Evolutionary conservation across 2,113 vertebrate genomes (phyloP).

Genomic region (Penelope pileata): DNA sequence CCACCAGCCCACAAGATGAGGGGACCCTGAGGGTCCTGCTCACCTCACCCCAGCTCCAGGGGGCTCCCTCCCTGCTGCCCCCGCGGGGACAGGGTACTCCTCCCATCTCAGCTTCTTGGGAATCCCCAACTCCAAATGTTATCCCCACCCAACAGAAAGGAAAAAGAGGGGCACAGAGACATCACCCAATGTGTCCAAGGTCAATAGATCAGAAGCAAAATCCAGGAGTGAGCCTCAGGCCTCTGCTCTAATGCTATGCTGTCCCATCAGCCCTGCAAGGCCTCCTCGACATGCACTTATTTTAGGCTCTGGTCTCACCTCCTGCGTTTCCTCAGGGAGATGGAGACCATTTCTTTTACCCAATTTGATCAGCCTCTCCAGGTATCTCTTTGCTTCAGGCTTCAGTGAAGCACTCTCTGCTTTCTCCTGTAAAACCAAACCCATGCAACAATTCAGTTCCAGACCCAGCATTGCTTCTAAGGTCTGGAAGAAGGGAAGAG

Average conservation of each 20-base stretch:
- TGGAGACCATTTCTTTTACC: conserved; percentile 92
- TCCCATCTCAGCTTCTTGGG: neutral
- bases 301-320: conserved; percentile 69
- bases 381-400: conserved; percentile 84
- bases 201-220: accelerated
- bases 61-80: neutral
- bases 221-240: neutral
- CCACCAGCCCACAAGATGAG: accelerated
- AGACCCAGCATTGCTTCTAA: accelerated
- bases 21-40: neutral
- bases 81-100: neutral
- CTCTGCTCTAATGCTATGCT: neutral
- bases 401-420: conserved; percentile 70
- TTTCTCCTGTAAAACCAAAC: conserved; percentile 77
- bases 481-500: accelerated
- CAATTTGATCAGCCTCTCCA: conserved; percentile 90
- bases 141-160: accelerated
- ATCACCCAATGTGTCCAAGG: accelerated
- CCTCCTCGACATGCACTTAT: accelerated
- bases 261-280: neutral
- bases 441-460: accelerated
- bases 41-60: no score
- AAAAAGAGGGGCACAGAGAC: neutral
- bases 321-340: conserved; percentile 85
- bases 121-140: neutral